Base-by-base conservation (phyloP, 1,140 invertebrate genomes). In the honey bee (Apis mellifera) region DNA sequence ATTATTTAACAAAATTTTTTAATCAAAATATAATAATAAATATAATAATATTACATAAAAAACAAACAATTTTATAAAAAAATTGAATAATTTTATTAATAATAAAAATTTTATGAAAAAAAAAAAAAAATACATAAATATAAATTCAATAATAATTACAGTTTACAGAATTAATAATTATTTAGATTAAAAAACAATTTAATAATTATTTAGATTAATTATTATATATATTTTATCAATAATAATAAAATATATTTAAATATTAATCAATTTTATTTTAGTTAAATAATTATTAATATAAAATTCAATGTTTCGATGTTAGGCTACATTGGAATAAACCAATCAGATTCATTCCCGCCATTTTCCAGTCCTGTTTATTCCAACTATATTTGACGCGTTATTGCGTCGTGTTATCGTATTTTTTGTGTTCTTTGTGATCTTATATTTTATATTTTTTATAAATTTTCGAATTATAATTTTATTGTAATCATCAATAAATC, bases 311-410 rank as follows among this genome's bases (percentile, higher is more conserved):
- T 52, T 76, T n/a, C 3, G 9, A 7, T 7, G 2, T 42, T 12
- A 52, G 1, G 54, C 5, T 48, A 42, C 15, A 21, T 15, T 0
- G 60, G 70, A 62, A 73, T 19, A 3, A 11, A 1, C 78, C 78
- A 80, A 64, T 26, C 26, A 80, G 17, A 21, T 26, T 73, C 32
- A 21, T 65, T 80, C 78, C 78, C 78, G 69, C 78, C 70, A 74
- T 74, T 80, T 80, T 8, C 48, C 23, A 2, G 7, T 23, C 8
- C 8, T 54, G 12, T 79, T 80, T 50, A 48, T 65, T 55, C 19
- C 3, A 23, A 13, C 15, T 64, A 26, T 60, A 26, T 65, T 65
- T 71, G 59, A 74, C 48, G 70, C 70, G 15, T 64, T 65, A 23
- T 65, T 48, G 60, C 74, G 78, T 74, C 15, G 19, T 19, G 54